phyloP scores from a whole-genome alignment of 30 jellyfish, hydroid and myxozoan species.

The Cassiopea andromeda region DNA sequence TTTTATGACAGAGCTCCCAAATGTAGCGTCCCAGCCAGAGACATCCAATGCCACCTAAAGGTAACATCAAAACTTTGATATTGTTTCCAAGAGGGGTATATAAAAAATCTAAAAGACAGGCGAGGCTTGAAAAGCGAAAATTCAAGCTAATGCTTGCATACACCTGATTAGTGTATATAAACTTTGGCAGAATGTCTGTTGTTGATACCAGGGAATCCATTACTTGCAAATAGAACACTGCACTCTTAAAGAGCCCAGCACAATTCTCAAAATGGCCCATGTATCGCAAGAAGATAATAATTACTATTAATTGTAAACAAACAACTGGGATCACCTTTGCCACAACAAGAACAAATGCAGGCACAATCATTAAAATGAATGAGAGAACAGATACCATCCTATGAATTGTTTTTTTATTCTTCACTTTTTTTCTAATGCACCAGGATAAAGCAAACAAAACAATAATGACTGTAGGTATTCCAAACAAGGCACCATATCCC shows the following conservation, averaged over 20 bases:
- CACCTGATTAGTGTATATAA: constrained; percentile 36
- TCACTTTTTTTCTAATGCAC: not conserved
- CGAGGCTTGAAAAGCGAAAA: constrained; percentile 51
- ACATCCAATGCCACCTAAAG: not conserved
- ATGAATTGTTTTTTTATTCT: not conserved
- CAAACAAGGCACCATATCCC: constrained; percentile 9
- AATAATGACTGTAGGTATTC: not conserved
- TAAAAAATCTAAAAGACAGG: constrained; percentile 22
- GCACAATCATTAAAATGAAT: not conserved
- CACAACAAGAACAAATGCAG: constrained; percentile 6
- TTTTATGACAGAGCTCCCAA: not conserved
- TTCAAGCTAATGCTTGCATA: constrained; percentile 48
- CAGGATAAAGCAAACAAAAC: not conserved
- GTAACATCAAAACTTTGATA: not conserved
- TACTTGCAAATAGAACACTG: constrained; percentile 49
- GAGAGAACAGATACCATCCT: not conserved
- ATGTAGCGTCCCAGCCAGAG: not conserved
- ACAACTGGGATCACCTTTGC: constrained; percentile 15
- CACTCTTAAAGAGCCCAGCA: constrained; percentile 49
- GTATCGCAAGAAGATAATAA: constrained; percentile 26
- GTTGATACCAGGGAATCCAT: constrained; percentile 54
- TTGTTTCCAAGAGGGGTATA: constrained; percentile 1
- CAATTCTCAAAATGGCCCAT: constrained; percentile 23
- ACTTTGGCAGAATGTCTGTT: constrained; percentile 57
- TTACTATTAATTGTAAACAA: constrained; percentile 8